Conservation (phyloP, 2,888 invertebrate species). For the Atethmia centrago region DNA sequence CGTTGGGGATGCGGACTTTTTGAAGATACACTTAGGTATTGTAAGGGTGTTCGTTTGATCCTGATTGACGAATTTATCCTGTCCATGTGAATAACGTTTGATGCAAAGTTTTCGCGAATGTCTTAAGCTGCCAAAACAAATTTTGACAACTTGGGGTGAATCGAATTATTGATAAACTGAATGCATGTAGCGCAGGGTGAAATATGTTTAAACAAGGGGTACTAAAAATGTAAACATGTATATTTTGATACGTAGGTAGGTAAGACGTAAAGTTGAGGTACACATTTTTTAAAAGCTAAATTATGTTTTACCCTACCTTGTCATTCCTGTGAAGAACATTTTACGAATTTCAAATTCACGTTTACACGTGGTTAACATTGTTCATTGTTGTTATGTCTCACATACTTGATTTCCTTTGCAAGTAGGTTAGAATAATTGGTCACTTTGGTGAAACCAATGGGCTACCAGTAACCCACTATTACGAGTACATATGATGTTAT, state of each 20-base stretch:
- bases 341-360: constrained; percentile 7
- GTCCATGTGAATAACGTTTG: constrained; percentile 82
- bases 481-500: neutral
- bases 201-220: constrained; percentile 73
- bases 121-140: constrained; percentile 80
- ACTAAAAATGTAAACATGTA: constrained; percentile 69
- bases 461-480: neutral
- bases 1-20: constrained; percentile 73
- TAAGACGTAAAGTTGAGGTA: constrained; percentile 18
- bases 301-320: constrained; percentile 20
- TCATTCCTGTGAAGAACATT: neutral
- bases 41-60: constrained; percentile 81
- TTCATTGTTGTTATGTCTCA: too few relatives aligned
- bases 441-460: neutral
- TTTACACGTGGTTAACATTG: constrained; percentile 25
- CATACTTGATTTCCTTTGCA: constrained; percentile 4
- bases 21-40: constrained; percentile 68
- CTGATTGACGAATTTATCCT: constrained; percentile 87
- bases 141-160: constrained; percentile 80
- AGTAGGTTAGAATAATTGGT: neutral
- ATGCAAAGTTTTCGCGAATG: constrained; percentile 71
- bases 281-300: constrained; percentile 28
- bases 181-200: constrained; percentile 69
- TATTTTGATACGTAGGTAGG: constrained; percentile 20
- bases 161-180: constrained; percentile 76